Conservation (phyloP, 2,113 vertebrate species). For the Thymallus thymallus region DNA sequence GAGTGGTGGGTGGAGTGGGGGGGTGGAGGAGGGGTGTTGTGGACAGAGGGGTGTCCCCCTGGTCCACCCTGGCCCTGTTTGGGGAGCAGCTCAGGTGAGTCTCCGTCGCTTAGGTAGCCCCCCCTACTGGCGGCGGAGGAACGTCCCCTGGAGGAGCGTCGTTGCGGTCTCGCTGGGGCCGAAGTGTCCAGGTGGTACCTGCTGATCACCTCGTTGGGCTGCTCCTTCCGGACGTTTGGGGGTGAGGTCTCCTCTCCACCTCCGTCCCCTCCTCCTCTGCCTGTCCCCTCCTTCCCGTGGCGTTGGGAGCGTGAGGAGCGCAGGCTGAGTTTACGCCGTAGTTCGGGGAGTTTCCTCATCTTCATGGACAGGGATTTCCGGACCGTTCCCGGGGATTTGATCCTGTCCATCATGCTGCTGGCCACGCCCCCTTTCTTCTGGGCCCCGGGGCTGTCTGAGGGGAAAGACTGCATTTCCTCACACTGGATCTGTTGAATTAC, state of each 20-base stretch:
- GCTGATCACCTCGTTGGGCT: slow-evolving; percentile 81
- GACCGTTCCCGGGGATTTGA: slow-evolving; percentile 83
- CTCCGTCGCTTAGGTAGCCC: slow-evolving; percentile 83
- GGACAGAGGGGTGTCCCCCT: not conserved
- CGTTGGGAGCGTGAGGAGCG: slow-evolving; percentile 68
- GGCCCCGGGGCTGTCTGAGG: slow-evolving; percentile 46
- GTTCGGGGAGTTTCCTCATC: slow-evolving; percentile 88
- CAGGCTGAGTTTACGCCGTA: slow-evolving; percentile 84
- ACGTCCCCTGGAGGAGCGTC: slow-evolving; percentile 50
- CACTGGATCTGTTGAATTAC: not conserved
- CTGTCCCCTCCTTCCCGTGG: slow-evolving; percentile 39
- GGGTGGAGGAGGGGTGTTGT: not conserved
- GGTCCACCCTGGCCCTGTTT: slow-evolving; percentile 25
- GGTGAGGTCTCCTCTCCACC: slow-evolving; percentile 27
- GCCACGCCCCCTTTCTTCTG: slow-evolving; percentile 58
- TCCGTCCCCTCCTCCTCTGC: not conserved
- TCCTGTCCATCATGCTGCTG: slow-evolving; percentile 68
- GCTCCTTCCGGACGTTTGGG: slow-evolving; percentile 47
- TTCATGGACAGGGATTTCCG: slow-evolving; percentile 82
- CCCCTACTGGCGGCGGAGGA: slow-evolving; percentile 54
- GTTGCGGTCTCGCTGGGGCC: slow-evolving; percentile 56
- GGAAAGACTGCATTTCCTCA: not conserved
- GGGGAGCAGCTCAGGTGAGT: slow-evolving; percentile 78
- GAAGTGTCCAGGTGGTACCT: slow-evolving; percentile 88
- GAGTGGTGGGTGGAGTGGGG: slow-evolving; percentile 1